Base-by-base conservation (phyloP, 2,113 vertebrate genomes). In the Sphaerodactylus townsendi region DNA sequence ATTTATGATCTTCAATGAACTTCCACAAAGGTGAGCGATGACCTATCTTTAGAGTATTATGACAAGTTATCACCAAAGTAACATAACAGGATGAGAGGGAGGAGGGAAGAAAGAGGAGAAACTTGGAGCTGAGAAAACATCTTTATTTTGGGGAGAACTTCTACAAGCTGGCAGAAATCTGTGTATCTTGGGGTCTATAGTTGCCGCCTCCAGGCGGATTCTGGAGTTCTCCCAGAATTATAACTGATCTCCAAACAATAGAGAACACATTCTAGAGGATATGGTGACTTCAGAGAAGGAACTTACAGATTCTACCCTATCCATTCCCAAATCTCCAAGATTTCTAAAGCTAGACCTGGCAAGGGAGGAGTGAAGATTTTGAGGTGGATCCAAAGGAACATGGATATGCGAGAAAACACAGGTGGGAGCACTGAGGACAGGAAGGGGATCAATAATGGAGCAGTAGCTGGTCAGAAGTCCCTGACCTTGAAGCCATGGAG, bases 21-120 rank as follows among this genome's bases (percentile, higher is more conserved):
- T 82, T 64, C 70, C 69, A 64, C 37, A 25, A 21, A 39, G 68
- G 50, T 62, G 69, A 73, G 81, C 19, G 9, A 64, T 72, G 69
- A 46, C 70, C 81, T 74, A 74, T 82, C 79, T 64, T 64, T 10
- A 4, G 70, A 39, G 59, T 73, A 73, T 64, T 44, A 74, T 56
- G 53, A 64, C 37, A 33, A 73, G 70, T 73, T 74, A 82, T 64
- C 81, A 82, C 81, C 53, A 46, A 82, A 73, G 53, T 46, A 82
- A 82, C 70, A 35, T 44, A 82, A 62, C 8, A 64, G 73, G 30
- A 46, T 15, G 39, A n/a, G 10, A 14, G 25, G 37, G 10, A 41
- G 3, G 53, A 15, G 70, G 37, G 25, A 35, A 69, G 33, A 10
- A 33, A 7, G 17, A 13, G 48, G 39, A 35, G 50, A 39, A 30